Conservation (phyloP, 2,797 vertebrate species). For the Apogon talboti region DNA sequence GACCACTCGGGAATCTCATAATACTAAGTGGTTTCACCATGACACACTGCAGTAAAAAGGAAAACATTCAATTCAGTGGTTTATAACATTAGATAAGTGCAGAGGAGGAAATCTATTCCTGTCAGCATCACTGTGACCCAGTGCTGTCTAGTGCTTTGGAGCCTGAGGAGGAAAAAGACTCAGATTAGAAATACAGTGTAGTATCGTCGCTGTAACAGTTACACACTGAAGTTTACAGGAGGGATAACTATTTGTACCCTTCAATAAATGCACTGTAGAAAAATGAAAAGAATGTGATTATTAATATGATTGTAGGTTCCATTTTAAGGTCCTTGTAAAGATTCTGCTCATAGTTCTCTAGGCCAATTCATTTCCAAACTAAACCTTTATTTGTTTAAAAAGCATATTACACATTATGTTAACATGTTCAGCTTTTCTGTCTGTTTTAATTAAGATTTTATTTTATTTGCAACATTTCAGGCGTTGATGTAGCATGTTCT, state of each 20-base stretch:
- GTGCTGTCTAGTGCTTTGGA: neutral
- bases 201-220: no score
- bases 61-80: neutral
- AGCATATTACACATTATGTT: neutral
- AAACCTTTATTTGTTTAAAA: neutral
- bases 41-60: slow-evolving; percentile 2
- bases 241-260: no score
- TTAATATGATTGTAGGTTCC: neutral
- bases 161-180: neutral
- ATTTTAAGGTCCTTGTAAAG: neutral
- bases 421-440: neutral
- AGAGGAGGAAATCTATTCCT: neutral
- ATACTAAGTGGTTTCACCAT: neutral
- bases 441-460: neutral
- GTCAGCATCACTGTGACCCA: neutral
- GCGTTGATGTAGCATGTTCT: slow-evolving; percentile 51
- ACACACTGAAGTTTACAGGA: no score
- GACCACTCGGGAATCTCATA: slow-evolving; percentile 2
- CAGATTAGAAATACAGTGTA: no score
- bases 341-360: neutral
- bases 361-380: neutral
- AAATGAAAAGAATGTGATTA: no score
- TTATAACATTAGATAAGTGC: neutral
- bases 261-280: no score
- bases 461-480: slow-evolving; percentile 38